Evolutionary conservation across 2,888 invertebrate genomes (phyloP).

Genomic region (Xestia sexstrigata): DNA sequence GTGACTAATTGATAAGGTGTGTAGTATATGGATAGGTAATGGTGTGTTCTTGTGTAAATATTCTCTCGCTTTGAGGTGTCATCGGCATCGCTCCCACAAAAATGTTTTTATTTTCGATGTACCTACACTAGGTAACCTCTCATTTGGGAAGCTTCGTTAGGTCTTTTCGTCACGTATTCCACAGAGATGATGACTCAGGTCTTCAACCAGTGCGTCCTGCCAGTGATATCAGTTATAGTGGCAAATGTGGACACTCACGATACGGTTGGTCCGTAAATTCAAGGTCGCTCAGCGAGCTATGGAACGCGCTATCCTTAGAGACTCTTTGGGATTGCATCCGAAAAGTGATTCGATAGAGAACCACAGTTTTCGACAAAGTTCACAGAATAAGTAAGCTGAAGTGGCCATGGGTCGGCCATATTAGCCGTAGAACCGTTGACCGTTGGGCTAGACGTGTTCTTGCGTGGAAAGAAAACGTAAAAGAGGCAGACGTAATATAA

Average conservation of each 20-base stretch:
- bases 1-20: constrained; percentile 63
- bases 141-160: background rate
- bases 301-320: background rate
- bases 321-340: background rate
- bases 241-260: background rate
- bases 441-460: too few relatives aligned
- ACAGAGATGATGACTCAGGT: background rate
- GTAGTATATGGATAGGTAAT: constrained; percentile 30
- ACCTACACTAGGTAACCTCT: background rate
- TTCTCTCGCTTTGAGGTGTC: background rate
- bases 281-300: background rate
- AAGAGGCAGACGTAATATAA: too few relatives aligned
- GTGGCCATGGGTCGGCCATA: too few relatives aligned
- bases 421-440: too few relatives aligned
- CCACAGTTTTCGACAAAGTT: too few relatives aligned
- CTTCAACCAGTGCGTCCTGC: background rate
- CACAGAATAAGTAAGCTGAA: too few relatives aligned
- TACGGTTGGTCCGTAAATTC: background rate
- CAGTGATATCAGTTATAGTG: background rate
- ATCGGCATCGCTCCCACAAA: background rate
- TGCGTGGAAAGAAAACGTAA: too few relatives aligned
- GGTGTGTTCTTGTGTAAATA: background rate
- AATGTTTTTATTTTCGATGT: background rate
- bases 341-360: background rate
- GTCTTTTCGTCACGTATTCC: background rate